These are phyloP conservation scores for Lampropteryx suffumata DNA, from an alignment of 2,888 invertebrate genomes.

Conservation along the genomic window DNA sequence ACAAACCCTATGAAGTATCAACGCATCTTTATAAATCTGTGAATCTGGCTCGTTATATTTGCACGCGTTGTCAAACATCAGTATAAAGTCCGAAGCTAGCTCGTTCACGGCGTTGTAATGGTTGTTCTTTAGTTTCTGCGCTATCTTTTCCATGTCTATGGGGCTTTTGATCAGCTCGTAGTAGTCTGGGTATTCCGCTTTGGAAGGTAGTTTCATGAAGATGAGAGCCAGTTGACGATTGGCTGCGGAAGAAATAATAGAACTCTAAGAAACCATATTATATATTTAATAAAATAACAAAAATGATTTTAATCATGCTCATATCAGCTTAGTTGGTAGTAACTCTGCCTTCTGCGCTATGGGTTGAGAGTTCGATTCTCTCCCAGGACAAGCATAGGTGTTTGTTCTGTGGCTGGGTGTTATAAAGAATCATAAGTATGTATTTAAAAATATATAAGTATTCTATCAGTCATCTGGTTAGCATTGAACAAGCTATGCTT, in stretches of 20 bases:
- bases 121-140: conserved; percentile 90
- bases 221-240: conserved; percentile 95
- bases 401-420: too few relatives aligned
- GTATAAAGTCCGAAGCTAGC: conserved; percentile 92
- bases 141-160: conserved; percentile 97
- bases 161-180: conserved; percentile 98
- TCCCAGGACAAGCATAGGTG: too few relatives aligned
- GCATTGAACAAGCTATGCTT: too few relatives aligned
- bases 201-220: conserved; percentile 97
- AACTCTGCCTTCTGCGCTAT: too few relatives aligned
- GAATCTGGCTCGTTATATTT: conserved; percentile 99
- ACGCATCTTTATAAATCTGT: conserved; percentile 97
- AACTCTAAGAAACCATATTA: too few relatives aligned
- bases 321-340: too few relatives aligned
- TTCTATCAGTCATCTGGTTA: too few relatives aligned
- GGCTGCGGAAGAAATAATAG: conserved; percentile 74
- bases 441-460: too few relatives aligned
- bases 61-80: conserved; percentile 98
- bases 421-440: too few relatives aligned
- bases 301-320: too few relatives aligned
- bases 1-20: conserved; percentile 95
- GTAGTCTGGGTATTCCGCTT: conserved; percentile 97
- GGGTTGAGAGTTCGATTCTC: too few relatives aligned
- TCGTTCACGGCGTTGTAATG: conserved; percentile 93
- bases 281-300: too few relatives aligned